A percentile compares a stretch with the other conserved stretches of the same genome.
Conservation (phyloP, 2,888 invertebrate genomes). For the Spilarctia lutea region DNA sequence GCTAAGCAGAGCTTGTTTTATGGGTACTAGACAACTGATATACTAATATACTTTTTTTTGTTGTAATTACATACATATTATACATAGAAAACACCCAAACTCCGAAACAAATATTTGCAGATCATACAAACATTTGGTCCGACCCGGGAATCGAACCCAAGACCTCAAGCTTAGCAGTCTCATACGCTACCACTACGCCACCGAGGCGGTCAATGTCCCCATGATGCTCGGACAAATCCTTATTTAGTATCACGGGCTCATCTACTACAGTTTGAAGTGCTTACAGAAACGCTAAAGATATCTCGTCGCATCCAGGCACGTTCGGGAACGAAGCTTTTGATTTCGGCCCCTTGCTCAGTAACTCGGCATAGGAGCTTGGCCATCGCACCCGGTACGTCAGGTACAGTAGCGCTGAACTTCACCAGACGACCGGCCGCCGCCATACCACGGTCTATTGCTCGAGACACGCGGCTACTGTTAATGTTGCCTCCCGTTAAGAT, state of each 20-base stretch:
- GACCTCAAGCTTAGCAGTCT: too few species aligned
- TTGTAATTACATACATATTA: too few species aligned
- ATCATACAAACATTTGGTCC: too few species aligned
- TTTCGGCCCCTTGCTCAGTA: constrained; percentile 90
- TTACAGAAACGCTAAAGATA: constrained; percentile 85
- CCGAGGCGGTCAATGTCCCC: not conserved
- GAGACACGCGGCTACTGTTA: constrained; percentile 93
- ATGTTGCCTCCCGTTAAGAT: constrained; percentile 94
- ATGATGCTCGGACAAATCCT: not conserved
- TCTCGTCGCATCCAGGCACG: constrained; percentile 95
- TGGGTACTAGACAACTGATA: too few species aligned
- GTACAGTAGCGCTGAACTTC: constrained; percentile 82
- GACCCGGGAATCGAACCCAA: too few species aligned
- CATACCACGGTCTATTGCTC: constrained; percentile 93
- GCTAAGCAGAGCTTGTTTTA: too few species aligned
- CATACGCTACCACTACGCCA: too few species aligned
- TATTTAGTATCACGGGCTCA: not conserved
- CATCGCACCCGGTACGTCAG: constrained; percentile 93
- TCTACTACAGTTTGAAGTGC: constrained; percentile 14
- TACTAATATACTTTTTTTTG: too few species aligned
- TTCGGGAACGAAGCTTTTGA: constrained; percentile 97
- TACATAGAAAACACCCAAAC: too few species aligned
- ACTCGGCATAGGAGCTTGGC: constrained; percentile 91
- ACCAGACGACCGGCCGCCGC: constrained; percentile 92
- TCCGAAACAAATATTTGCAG: too few species aligned